These are phyloP conservation scores for Centroberyx gerrardi DNA, from an alignment of 2,797 vertebrate species.

Conservation along the genomic window DNA sequence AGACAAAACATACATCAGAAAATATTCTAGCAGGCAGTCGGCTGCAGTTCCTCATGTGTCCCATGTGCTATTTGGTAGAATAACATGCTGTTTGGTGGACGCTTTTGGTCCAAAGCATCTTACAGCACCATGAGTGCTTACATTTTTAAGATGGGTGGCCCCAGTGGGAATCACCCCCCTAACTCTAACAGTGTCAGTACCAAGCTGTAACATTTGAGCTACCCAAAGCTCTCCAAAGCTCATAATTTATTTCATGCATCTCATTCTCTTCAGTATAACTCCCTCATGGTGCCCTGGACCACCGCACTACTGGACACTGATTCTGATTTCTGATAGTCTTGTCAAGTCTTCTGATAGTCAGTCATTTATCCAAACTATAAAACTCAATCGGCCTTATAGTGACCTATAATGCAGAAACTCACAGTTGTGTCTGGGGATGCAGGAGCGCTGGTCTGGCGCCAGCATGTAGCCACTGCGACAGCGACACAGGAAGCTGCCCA, in stretches of 20 bases:
- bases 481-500: conserved; percentile 84
- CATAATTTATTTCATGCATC: too few species aligned
- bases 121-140: too few species aligned
- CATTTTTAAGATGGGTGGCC: neutral
- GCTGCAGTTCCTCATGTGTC: too few species aligned
- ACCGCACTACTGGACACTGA: too few species aligned
- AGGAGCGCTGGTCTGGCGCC: conserved; percentile 80
- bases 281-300: neutral
- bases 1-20: conserved; percentile 10
- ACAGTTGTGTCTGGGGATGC: conserved; percentile 81
- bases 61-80: too few species aligned
- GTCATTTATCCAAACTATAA: too few species aligned
- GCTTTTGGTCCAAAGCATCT: too few species aligned
- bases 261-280: neutral
- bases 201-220: neutral
- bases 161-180: neutral
- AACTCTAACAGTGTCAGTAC: neutral
- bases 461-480: conserved; percentile 83
- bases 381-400: neutral
- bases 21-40: neutral
- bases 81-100: too few species aligned
- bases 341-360: too few species aligned
- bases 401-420: conserved; percentile 44
- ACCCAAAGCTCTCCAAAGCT: too few species aligned
- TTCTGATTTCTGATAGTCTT: too few species aligned